phyloP scores from a whole-genome alignment of 2,888 invertebrate species.

The Phasia obesa region DNA sequence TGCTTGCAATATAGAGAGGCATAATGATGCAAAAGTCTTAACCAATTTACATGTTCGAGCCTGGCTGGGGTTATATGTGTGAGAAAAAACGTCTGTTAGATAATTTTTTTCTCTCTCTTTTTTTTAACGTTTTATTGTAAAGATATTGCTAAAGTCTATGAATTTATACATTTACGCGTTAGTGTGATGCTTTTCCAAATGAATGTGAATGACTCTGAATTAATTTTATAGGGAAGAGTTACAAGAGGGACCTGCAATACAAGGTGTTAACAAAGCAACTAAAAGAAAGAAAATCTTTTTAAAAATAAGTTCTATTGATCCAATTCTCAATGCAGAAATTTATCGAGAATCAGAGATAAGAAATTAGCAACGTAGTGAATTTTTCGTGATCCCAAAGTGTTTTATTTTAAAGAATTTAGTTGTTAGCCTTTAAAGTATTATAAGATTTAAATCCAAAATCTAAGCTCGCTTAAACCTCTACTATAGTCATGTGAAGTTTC shows the following conservation, averaged over 20 bases:
- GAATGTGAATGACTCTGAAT: conserved; percentile 71
- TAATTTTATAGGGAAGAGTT: conserved; percentile 32
- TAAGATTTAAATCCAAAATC: too few relatives aligned
- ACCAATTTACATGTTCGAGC: not conserved
- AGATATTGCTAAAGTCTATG: conserved; percentile 59
- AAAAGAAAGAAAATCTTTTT: too few relatives aligned
- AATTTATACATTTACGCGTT: conserved; percentile 65
- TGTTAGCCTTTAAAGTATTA: too few relatives aligned
- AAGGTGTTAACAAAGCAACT: conserved; percentile 33
- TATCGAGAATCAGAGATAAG: too few relatives aligned
- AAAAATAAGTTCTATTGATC: too few relatives aligned
- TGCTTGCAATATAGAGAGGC: conserved; percentile 39
- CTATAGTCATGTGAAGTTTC: too few relatives aligned
- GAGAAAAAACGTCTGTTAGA: conserved; percentile 35
- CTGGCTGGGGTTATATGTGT: conserved; percentile 8
- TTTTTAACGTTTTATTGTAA: conserved; percentile 25
- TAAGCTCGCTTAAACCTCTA: too few relatives aligned
- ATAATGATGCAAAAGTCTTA: conserved; percentile 63
- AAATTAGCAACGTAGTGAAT: too few relatives aligned
- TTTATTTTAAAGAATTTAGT: too few relatives aligned
- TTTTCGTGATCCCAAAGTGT: too few relatives aligned
- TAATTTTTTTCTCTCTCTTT: too few relatives aligned
- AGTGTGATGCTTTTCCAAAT: conserved; percentile 56
- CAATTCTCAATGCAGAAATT: too few relatives aligned
- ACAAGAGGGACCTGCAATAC: not conserved